Base-by-base conservation (phyloP, 2,797 vertebrate genomes). In the Lophotriccus pileatus region DNA sequence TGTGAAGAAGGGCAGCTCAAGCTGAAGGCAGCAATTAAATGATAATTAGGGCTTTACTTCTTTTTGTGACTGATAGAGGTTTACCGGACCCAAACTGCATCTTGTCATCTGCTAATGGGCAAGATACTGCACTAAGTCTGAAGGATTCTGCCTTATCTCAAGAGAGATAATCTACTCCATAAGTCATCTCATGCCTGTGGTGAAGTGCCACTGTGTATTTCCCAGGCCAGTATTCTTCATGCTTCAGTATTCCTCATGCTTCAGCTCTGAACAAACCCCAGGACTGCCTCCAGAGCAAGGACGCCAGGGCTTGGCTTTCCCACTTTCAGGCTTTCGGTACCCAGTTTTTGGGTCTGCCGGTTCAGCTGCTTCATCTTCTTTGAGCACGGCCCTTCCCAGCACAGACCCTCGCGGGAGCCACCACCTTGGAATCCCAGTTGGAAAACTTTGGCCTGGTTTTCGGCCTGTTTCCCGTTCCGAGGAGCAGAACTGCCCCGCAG, bases 11-110 rank as follows among this genome's bases (percentile, higher is more conserved):
- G 95, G 88, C 96, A 94, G 92, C 76, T 93, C 93, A 91, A 81
- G 97, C 97, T 98, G 97, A 97, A 97, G 98, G 97, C 97, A 97
- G 98, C 98, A 98, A 98, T 98, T 98, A 98, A 97, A 97, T 97
- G 97, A 98, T 98, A 98, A 98, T 98, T 98, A 98, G 98, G 97
- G 97, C 96, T 97, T 97, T 98, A 98, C 98, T 98, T 98, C 98
- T 98, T 97, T 97, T 97, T 97, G 98, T 98, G 98, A 99, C 98
- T 98, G 98, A 99, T 98, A 97, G 98, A 97, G 97, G 97, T 97
- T 97, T 96, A 96, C 97, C 96, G 96, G 97, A 94, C 98, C 95
- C 98, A 97, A 96, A 97, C 96, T 97, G 97, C 96, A 94, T 94
- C 96, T 96, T 96, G 96, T 97, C 96, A 91, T 95, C 96, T 95